Conservation (phyloP, 2,797 vertebrate species). For the Centroberyx gerrardi region DNA sequence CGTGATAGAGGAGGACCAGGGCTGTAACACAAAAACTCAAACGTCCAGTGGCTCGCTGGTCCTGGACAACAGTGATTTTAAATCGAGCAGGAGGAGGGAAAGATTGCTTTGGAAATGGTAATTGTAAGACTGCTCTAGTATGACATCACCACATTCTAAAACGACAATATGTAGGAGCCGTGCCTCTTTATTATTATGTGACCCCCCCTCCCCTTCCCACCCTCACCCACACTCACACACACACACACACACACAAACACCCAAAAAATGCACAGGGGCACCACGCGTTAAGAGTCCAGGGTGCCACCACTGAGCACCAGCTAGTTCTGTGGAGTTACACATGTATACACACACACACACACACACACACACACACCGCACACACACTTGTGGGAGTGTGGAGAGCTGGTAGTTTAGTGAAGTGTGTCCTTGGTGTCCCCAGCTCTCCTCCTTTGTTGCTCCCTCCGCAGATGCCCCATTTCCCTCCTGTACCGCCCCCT, state of each 20-base stretch:
- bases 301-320: conserved; percentile 73
- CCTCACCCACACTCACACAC: conserved; percentile 7
- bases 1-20: neutral
- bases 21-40: conserved; percentile 10
- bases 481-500: conserved; percentile 1
- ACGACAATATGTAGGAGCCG: conserved; percentile 80
- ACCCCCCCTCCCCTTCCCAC: conserved; percentile 39
- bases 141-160: conserved; percentile 83
- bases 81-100: conserved; percentile 7
- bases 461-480: neutral
- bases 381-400: conserved; percentile 59
- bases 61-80: conserved; percentile 20
- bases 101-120: conserved; percentile 78
- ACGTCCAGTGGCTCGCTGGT: neutral
- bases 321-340: conserved; percentile 65
- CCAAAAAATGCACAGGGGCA: conserved; percentile 65
- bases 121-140: conserved; percentile 81
- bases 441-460: conserved; percentile 45
- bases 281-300: conserved; percentile 72
- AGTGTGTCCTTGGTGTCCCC: conserved; percentile 70
- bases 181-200: conserved; percentile 73
- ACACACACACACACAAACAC: neutral
- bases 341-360: conserved; percentile 44
- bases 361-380: conserved; percentile 40
- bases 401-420: conserved; percentile 80